phyloP scores from a whole-genome alignment of 2,888 invertebrate species.

The Spisula subtruncata region DNA sequence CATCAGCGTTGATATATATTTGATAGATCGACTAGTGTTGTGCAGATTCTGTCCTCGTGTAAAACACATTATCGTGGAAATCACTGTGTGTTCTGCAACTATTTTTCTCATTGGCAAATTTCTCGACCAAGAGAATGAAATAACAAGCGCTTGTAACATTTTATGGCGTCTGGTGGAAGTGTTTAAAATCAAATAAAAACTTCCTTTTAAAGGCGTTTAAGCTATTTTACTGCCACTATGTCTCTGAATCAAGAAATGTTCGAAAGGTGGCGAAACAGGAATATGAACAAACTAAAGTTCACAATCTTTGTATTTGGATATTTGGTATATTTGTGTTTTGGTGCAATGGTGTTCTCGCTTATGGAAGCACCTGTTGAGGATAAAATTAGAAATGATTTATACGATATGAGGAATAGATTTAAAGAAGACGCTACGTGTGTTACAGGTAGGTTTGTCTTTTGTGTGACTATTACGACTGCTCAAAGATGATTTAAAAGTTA shows the following conservation, averaged over 20 bases:
- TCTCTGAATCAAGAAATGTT: constrained; percentile 16
- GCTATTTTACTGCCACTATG: neutral
- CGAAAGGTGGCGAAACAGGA: constrained; percentile 50
- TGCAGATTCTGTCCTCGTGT: neutral
- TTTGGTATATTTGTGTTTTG: constrained; percentile 90
- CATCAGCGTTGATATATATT: neutral
- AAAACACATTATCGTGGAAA: constrained; percentile 6
- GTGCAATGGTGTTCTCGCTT: constrained; percentile 91
- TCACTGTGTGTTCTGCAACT: constrained; percentile 6
- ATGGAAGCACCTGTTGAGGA: constrained; percentile 91
- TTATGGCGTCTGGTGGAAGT: neutral
- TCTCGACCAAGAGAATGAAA: neutral
- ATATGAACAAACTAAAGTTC: constrained; percentile 44
- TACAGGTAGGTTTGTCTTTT: too few species aligned
- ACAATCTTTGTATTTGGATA: constrained; percentile 50
- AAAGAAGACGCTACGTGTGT: too few species aligned
- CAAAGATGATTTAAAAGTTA: too few species aligned
- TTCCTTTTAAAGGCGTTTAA: neutral
- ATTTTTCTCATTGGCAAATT: neutral
- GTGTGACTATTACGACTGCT: too few species aligned
- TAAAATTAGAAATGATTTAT: constrained; percentile 85
- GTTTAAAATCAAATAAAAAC: neutral
- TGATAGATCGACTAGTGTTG: neutral
- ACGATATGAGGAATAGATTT: too few species aligned
- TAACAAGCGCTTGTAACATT: neutral